Base-by-base conservation (phyloP, 2,113 vertebrate species). In the Caranx melampygus region DNA sequence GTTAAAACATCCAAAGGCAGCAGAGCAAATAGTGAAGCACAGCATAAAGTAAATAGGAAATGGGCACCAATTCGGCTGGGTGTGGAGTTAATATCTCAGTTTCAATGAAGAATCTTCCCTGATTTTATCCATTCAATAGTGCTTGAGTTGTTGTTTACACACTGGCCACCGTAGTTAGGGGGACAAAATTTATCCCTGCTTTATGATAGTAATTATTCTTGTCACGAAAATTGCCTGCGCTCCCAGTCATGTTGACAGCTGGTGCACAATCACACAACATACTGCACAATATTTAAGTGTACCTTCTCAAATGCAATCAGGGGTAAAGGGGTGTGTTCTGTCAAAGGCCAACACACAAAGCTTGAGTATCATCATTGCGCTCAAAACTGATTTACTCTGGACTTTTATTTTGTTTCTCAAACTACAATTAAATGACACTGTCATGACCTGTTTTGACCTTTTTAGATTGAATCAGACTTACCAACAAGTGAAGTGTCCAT, bases 241-340 rank as follows among this genome's bases (percentile, higher is more conserved):
- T 87, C 55, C 34, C 55, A 77, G 64, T 55, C 33, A 60, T 37
- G 45, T 31, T 60, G 21, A 78, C 58, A 75, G 61, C 55, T 45
- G n/a, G 3, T 15, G 63, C 9, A 1, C 57, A 37, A 55, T 72
- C 44, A 68, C 55, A n/a, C 12, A 42, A 68, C 21, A 71, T 47
- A 11, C 14, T 1, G 21, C 31, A 33, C 10, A 37, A 35, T 47
- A 52, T 58, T 52, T 14, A 61, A 64, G 47, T 12, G 49, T 54
- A n/a, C 7, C 26, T 45, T 18, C 6, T 37, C 21, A 58, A 67
- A 64, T 69, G 34, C 45, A 49, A 16, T 70, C 42, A 70, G 12
- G 35, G 3, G 20, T 67, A 13, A 51, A 45, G 4, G 9, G 44
- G 8, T 59, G 6, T 51, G 13, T 18, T 16, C 20, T 49, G 13